Evolutionary conservation across 2,113 vertebrate species (phyloP).

Genomic region (Myotis yumanensis): DNA sequence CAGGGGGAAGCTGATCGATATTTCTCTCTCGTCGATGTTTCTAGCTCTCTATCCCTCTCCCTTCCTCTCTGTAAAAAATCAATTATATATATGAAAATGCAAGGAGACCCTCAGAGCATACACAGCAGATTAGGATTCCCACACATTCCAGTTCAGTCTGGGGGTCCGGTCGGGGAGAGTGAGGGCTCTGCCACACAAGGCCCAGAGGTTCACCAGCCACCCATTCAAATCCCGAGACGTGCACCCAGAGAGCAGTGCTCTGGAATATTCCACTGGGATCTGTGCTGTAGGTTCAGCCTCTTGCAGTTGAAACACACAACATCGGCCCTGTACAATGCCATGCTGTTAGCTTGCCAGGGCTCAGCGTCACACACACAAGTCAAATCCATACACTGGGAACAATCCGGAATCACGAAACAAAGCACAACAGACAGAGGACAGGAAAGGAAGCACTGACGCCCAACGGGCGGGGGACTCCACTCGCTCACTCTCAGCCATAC

Average conservation of each 20-base stretch:
- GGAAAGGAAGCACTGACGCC: background rate
- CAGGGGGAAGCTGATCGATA: too few relatives aligned
- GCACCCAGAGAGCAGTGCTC: constrained; percentile 25
- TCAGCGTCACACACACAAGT: constrained; percentile 60
- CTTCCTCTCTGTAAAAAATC: too few relatives aligned
- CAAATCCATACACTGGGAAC: constrained; percentile 43
- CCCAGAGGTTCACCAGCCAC: constrained; percentile 53
- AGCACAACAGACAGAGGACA: constrained; percentile 18
- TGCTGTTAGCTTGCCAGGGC: constrained; percentile 79
- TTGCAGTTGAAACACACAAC: constrained; percentile 72
- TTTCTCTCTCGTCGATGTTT: too few relatives aligned
- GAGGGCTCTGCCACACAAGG: background rate
- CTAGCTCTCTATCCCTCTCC: too few relatives aligned
- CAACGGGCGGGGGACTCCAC: background rate
- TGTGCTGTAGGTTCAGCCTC: constrained; percentile 50
- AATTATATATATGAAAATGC: background rate
- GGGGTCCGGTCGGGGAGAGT: background rate
- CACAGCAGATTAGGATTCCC: background rate
- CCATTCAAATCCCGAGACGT: background rate
- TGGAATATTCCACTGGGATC: constrained; percentile 55
- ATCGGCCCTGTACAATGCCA: constrained; percentile 71
- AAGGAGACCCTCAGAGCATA: background rate
- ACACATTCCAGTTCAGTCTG: background rate
- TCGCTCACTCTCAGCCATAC: constrained; percentile 61
- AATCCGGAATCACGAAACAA: constrained; percentile 22